Base-by-base conservation (phyloP, 1,140 invertebrate genomes). In the Cylas formicarius region DNA sequence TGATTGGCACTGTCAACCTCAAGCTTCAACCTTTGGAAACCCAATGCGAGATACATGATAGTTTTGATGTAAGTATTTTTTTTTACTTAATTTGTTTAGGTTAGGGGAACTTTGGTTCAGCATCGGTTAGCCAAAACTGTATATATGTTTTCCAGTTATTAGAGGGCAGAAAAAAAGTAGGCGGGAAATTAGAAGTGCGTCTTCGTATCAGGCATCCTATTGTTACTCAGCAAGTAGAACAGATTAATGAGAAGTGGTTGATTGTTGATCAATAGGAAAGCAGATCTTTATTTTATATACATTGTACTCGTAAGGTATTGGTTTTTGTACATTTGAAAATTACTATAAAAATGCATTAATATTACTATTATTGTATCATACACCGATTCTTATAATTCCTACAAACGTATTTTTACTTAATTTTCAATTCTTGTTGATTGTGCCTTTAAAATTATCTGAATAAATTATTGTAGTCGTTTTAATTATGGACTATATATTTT, bases 241-340 rank as follows among this genome's bases (percentile, higher is more conserved):
- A 87, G 62, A 78, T 86, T 9, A 82, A 83, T 23, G 89, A 96
- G 60, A 93, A 92, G 65, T 97, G 94, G 94, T 74, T 97, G 1
- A 77, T 90, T 31, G 72, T 88, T 24, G 81, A 86, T 67, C 52
- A 54, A 29, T 62, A 56, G 17, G 29, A 14, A 19, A 4, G n/a
- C n/a, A n/a, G n/a, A n/a, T n/a, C n/a, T n/a, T n/a, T n/a, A n/a
- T n/a, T n/a, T n/a, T n/a, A n/a, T n/a, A n/a, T n/a, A n/a, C n/a
- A n/a, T n/a, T n/a, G n/a, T n/a, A n/a, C n/a, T n/a, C n/a, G n/a
- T n/a, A n/a, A n/a, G n/a, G n/a, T n/a, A n/a, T n/a, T n/a, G n/a
- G n/a, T n/a, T n/a, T n/a, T n/a, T n/a, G n/a, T n/a, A n/a, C n/a
- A n/a, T n/a, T n/a, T n/a, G n/a, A n/a, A n/a, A n/a, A n/a, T n/a